Conservation (phyloP, 2,113 vertebrate genomes). For the Campylomormyrus numenius region DNA sequence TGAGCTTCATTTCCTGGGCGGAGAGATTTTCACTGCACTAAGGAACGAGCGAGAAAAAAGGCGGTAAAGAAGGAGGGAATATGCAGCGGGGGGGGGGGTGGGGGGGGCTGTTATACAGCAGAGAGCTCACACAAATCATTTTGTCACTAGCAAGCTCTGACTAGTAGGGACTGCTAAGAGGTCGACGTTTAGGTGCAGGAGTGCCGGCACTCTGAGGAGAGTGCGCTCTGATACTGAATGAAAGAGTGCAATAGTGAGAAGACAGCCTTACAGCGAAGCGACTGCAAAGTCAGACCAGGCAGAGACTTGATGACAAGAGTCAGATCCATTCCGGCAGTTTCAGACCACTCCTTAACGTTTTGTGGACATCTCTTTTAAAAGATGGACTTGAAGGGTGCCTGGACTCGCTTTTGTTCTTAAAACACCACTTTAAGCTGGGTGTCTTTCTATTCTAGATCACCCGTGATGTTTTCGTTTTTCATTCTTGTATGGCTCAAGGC, state of each 20-base stretch:
- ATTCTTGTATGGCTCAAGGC: neutral
- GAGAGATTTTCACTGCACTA: constrained; percentile 29
- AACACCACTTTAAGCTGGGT: neutral
- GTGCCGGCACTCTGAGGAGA: neutral
- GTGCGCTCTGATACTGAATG: neutral
- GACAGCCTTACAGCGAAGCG: neutral
- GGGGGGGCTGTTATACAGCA: neutral
- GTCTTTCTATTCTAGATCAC: neutral
- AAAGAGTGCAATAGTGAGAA: neutral
- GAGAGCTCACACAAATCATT: constrained; percentile 20
- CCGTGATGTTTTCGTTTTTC: neutral
- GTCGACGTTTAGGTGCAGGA: neutral
- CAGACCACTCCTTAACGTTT: neutral
- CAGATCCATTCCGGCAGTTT: neutral
- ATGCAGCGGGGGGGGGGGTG: too few relatives aligned
- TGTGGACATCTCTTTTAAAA: neutral
- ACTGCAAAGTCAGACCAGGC: neutral
- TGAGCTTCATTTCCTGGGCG: constrained; percentile 59
- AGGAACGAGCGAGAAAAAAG: constrained; percentile 1
- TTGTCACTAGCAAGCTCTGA: constrained; percentile 25
- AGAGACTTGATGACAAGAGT: neutral
- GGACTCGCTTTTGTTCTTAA: neutral
- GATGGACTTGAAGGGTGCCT: neutral
- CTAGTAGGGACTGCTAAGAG: neutral
- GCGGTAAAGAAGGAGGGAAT: neutral